Evolutionary conservation across 2,113 vertebrate species (phyloP).

Genomic region (Felis catus): DNA sequence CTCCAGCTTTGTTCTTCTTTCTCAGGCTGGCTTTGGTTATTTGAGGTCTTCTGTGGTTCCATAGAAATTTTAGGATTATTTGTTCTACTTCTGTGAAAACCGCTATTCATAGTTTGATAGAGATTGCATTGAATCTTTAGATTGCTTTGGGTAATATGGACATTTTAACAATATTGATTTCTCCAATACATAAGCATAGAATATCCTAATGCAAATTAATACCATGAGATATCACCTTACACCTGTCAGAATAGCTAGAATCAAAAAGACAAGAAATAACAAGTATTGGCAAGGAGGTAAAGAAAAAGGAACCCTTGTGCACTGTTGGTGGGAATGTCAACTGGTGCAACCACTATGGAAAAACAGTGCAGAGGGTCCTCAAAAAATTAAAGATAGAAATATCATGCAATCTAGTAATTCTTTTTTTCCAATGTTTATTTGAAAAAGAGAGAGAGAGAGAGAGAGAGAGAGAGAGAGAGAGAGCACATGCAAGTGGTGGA

Average conservation of each 20-base stretch:
- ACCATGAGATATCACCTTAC: neutral
- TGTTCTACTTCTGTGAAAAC: neutral
- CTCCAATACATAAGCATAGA: neutral
- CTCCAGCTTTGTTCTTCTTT: neutral
- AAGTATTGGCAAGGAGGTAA: neutral
- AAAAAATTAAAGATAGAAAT: neutral
- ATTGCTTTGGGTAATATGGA: neutral
- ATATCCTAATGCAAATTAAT: neutral
- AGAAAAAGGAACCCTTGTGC: neutral
- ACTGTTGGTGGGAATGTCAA: neutral
- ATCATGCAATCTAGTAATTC: neutral
- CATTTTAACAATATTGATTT: neutral
- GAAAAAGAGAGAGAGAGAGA: too few relatives aligned
- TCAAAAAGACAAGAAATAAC: neutral
- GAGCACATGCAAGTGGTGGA: too few relatives aligned
- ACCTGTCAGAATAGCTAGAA: neutral
- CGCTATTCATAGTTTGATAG: neutral
- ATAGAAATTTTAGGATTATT: neutral
- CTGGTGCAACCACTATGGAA: neutral
- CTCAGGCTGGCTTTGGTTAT: neutral
- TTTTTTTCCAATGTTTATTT: too few relatives aligned
- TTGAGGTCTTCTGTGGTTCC: neutral
- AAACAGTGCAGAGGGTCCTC: neutral
- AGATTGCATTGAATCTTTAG: neutral
- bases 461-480: too few relatives aligned